Evolutionary conservation across 2,797 vertebrate genomes (phyloP).

Genomic region (Diglossa cyanea): DNA sequence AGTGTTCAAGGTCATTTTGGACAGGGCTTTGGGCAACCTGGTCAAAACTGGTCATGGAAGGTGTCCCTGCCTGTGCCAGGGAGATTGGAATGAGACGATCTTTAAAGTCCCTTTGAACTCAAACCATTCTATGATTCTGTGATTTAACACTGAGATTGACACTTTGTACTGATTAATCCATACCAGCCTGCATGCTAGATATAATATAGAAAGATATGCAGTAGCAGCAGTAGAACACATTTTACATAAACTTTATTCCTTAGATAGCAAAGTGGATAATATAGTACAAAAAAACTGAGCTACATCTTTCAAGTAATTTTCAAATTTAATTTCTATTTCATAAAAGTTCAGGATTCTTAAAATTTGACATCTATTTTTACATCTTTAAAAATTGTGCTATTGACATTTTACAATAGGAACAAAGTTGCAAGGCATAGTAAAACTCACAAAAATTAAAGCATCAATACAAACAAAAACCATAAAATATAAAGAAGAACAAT

Average conservation of each 20-base stretch:
- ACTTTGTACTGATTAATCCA: background rate
- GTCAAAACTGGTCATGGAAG: background rate
- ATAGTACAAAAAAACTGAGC: background rate
- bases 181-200: background rate
- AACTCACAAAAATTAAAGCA: background rate
- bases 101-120: background rate
- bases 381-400: background rate
- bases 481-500: background rate
- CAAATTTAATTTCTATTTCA: background rate
- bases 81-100: too few species aligned
- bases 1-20: background rate
- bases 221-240: background rate
- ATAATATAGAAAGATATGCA: background rate
- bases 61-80: background rate
- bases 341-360: background rate
- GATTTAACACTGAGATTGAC: background rate
- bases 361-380: fast-evolving
- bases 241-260: background rate
- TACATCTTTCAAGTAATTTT: background rate
- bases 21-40: background rate
- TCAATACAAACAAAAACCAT: background rate
- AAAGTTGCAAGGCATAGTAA: background rate
- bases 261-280: background rate
- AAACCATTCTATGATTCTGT: background rate
- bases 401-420: background rate